These are phyloP conservation scores for Aspidapion aeneum DNA, from an alignment of 2,888 invertebrate genomes.

Conservation along the genomic window DNA sequence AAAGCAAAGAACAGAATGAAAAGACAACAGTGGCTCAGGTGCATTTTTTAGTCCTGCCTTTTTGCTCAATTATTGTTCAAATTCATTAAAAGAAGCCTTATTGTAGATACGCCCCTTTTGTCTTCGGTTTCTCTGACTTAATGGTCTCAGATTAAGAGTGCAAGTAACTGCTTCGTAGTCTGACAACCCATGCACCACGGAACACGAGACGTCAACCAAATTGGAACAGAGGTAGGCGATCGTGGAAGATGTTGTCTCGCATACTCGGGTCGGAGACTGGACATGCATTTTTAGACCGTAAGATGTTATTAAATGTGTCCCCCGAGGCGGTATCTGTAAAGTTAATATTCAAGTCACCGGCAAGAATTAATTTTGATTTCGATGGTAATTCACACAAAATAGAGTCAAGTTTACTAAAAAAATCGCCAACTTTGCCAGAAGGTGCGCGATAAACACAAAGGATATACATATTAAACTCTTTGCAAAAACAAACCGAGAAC, in stretches of 20 bases:
- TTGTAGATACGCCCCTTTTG: background rate
- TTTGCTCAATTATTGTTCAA: background rate
- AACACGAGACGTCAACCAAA: background rate
- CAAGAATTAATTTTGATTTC: background rate
- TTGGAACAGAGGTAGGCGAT: background rate
- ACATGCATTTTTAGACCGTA: background rate
- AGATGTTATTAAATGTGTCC: background rate
- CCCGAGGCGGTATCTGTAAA: background rate
- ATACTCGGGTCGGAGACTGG: background rate
- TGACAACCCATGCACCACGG: background rate
- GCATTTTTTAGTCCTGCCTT: background rate
- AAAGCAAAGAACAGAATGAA: background rate
- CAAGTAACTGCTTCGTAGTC: background rate
- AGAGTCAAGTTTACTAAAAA: background rate
- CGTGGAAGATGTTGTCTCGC: background rate
- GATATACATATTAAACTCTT: background rate
- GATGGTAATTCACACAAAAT: background rate
- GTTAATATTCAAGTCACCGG: background rate
- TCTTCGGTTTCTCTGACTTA: background rate
- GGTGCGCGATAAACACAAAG: background rate
- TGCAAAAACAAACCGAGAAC: background rate
- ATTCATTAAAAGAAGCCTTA: background rate
- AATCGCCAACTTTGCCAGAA: background rate
- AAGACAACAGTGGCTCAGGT: background rate
- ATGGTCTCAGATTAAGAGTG: background rate